phyloP scores from a whole-genome alignment of 2,113 vertebrate species.

The Sporophila hypoxantha region DNA sequence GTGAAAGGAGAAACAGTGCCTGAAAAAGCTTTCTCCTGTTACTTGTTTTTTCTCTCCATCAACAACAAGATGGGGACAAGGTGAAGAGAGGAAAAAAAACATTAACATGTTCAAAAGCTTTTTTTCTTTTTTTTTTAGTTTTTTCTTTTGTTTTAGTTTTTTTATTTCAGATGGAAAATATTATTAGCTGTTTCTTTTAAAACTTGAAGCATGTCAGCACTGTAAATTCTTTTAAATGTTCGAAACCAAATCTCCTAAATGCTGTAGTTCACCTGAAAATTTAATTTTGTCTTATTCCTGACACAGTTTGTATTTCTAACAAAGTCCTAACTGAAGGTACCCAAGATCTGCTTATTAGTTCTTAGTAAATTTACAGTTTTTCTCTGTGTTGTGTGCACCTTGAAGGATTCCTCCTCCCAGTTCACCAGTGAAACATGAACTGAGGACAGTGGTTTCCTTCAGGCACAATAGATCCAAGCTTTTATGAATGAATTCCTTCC shows the following conservation, averaged over 20 bases:
- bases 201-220: background rate
- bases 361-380: background rate
- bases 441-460: conserved; percentile 16
- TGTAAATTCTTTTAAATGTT: background rate
- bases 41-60: background rate
- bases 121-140: background rate
- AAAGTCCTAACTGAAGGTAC: background rate
- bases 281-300: background rate
- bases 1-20: background rate
- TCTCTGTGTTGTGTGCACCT: background rate
- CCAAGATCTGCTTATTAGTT: background rate
- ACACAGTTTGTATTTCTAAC: background rate
- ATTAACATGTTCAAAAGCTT: background rate
- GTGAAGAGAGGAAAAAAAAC: background rate
- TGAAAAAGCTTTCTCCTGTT: conserved; percentile 23
- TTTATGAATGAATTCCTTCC: conserved; percentile 21
- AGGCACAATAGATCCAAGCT: background rate
- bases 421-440: background rate
- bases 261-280: background rate
- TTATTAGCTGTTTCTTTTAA: background rate
- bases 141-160: background rate
- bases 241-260: background rate
- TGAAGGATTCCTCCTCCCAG: background rate
- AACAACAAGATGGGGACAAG: background rate
- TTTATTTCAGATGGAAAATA: background rate